Evolutionary conservation across 1,140 invertebrate genomes (phyloP).

Genomic region (Wasmannia auropunctata): DNA sequence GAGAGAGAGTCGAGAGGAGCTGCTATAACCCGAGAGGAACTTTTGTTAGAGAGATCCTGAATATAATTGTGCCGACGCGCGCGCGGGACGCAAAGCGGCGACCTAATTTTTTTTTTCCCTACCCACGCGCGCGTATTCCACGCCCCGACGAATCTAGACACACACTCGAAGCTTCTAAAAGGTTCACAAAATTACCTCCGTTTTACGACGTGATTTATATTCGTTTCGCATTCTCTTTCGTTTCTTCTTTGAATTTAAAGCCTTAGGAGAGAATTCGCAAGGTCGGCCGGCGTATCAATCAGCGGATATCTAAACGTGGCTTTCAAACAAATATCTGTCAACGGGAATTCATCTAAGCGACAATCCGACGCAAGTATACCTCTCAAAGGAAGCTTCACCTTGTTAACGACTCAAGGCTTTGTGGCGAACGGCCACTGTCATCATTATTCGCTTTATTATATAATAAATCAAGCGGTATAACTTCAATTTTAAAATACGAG

Average conservation of each 20-base stretch:
- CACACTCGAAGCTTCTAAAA: constrained; percentile 32
- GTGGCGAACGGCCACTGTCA: neutral
- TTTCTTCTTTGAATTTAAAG: constrained; percentile 30
- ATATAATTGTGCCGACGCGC: constrained; percentile 3
- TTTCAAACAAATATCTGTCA: neutral
- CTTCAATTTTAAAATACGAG: neutral
- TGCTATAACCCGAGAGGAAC: too few species aligned
- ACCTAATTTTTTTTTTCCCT: constrained; percentile 37
- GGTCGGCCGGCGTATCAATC: constrained; percentile 1
- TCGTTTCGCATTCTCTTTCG: constrained; percentile 25
- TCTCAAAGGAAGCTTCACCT: neutral
- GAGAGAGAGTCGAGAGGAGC: too few species aligned
- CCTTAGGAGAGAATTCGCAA: neutral
- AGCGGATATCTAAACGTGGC: neutral
- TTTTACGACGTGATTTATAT: constrained; percentile 52
- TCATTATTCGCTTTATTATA: neutral
- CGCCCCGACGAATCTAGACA: constrained; percentile 8
- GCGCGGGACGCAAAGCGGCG: neutral
- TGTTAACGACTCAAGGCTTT: neutral
- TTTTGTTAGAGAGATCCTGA: constrained; percentile 15
- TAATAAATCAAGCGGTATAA: neutral
- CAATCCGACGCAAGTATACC: neutral
- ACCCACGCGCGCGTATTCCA: neutral
- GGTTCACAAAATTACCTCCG: constrained; percentile 36
- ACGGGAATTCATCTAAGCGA: neutral